Conservation (phyloP, 2,888 invertebrate species). For the Epicampocera succincta region DNA sequence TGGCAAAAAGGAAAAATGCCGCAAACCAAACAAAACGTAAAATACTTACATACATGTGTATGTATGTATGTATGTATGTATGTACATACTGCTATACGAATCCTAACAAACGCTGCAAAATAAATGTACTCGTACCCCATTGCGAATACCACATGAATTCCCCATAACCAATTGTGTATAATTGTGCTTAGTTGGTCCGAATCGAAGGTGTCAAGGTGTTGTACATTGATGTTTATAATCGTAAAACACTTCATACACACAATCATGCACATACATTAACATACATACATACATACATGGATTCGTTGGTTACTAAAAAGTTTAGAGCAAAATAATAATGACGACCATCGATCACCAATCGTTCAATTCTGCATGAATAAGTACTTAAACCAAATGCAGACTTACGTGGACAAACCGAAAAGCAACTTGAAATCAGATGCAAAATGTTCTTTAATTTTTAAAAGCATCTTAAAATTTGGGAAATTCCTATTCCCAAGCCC, state of each 20-base stretch:
- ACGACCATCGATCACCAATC: slow-evolving; percentile 40
- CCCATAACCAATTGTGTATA: slow-evolving; percentile 46
- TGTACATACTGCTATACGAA: too few relatives aligned
- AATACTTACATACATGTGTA: too few relatives aligned
- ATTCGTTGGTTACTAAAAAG: not conserved
- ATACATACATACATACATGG: not conserved
- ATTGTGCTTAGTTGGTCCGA: slow-evolving; percentile 19
- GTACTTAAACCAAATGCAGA: slow-evolving; percentile 7
- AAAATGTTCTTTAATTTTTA: too few relatives aligned
- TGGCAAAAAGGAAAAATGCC: slow-evolving; percentile 52
- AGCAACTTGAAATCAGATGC: not conserved
- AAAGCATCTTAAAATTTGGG: too few relatives aligned
- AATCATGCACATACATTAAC: too few relatives aligned
- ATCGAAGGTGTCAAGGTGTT: slow-evolving; percentile 60
- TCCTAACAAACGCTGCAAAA: slow-evolving; percentile 17
- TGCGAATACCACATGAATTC: slow-evolving; percentile 49
- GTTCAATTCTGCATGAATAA: slow-evolving; percentile 23
- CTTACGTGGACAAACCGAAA: slow-evolving; percentile 2
- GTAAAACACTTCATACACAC: not conserved
- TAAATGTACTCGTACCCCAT: slow-evolving; percentile 38
- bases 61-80: too few relatives aligned
- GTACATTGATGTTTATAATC: slow-evolving; percentile 27
- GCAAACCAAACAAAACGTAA: slow-evolving; percentile 54
- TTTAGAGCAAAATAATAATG: slow-evolving; percentile 27
- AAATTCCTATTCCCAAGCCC: too few relatives aligned